Conservation (phyloP, 2,113 vertebrate species). For the Pelecanoides urinatrix region DNA sequence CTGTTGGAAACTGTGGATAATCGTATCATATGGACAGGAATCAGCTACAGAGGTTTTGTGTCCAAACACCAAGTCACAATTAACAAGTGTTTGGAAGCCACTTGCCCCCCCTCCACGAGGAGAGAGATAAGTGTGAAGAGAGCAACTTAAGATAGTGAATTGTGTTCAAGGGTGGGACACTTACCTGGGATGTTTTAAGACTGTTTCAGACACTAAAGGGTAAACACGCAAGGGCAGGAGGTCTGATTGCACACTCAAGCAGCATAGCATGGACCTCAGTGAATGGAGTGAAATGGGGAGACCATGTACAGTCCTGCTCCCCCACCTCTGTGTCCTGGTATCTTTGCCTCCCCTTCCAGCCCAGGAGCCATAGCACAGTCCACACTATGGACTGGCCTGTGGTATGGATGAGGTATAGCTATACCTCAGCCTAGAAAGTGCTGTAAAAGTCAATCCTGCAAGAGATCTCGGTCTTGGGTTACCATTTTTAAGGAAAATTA, state of each 20-base stretch:
- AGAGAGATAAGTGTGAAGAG: not conserved
- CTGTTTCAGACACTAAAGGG: not conserved
- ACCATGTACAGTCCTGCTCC: not conserved
- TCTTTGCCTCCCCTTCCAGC: not conserved
- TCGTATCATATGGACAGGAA: not conserved
- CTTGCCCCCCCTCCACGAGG: not conserved
- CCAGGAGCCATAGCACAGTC: not conserved
- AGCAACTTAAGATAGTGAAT: not conserved
- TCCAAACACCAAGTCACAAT: not conserved
- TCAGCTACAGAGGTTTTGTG: not conserved
- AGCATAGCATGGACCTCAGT: not conserved
- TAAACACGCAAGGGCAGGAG: not conserved
- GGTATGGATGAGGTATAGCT: not conserved
- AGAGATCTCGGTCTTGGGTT: not conserved
- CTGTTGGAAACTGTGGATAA: not conserved
- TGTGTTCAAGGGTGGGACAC: not conserved
- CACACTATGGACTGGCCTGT: not conserved
- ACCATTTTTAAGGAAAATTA: not conserved
- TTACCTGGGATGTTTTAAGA: not conserved
- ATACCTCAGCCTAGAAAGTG: not conserved
- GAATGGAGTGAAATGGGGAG: not conserved
- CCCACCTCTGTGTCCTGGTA: not conserved
- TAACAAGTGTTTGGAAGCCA: not conserved
- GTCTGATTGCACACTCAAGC: not conserved
- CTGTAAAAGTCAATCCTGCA: not conserved